Evolutionary conservation across 2,797 vertebrate genomes (phyloP).

Genomic region (Labroides dimidiatus): DNA sequence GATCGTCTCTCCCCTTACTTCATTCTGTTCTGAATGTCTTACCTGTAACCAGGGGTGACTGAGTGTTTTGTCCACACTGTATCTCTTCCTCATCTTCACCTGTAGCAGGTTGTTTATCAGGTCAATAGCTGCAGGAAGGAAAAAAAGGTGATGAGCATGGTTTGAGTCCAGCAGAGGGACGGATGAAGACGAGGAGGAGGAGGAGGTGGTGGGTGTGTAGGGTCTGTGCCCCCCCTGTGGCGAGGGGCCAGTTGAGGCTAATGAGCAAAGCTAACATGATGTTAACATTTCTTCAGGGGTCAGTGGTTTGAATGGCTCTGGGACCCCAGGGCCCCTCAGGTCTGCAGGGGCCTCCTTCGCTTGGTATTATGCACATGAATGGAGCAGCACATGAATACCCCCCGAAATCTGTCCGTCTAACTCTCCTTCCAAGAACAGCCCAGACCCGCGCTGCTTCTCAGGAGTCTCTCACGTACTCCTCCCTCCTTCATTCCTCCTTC

Average conservation of each 20-base stretch:
- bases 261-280: conserved; percentile 87
- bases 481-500: background rate
- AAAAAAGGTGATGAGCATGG: background rate
- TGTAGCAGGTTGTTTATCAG: conserved; percentile 98
- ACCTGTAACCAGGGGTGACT: conserved; percentile 94
- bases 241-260: conserved; percentile 70
- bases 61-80: conserved; percentile 97
- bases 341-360: conserved; percentile 60
- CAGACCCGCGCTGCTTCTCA: conserved; percentile 15
- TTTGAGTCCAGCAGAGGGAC: background rate
- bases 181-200: background rate
- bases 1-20: too few relatives aligned
- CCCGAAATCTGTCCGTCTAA: conserved; percentile 36
- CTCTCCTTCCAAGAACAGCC: conserved; percentile 18
- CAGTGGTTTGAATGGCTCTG: conserved; percentile 74
- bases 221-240: conserved; percentile 29
- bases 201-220: conserved; percentile 18
- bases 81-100: conserved; percentile 99
- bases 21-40: background rate
- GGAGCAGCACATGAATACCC: conserved; percentile 64
- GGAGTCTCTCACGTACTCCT: background rate
- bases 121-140: conserved; percentile 88
- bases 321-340: conserved; percentile 67
- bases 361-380: conserved; percentile 81
- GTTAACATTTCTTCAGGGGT: conserved; percentile 85